These are phyloP conservation scores for Trichopria drosophilae DNA, from an alignment of 2,888 invertebrate genomes.

Conservation along the genomic window DNA sequence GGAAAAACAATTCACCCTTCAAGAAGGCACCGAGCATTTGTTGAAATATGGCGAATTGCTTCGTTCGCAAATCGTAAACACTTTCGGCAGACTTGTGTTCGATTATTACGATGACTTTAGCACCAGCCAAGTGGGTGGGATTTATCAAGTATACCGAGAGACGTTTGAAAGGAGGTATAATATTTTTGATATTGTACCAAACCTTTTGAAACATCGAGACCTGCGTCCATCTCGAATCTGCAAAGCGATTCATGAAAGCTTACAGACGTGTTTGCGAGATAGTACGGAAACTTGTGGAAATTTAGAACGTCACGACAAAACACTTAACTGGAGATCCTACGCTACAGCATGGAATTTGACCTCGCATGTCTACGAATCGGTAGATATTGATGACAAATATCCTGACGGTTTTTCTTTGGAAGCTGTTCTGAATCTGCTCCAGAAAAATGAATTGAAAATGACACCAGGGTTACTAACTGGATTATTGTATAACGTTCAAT, in stretches of 20 bases:
- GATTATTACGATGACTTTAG: conserved; percentile 42
- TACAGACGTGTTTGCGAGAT: conserved; percentile 33
- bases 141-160: conserved; percentile 37
- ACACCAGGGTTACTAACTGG: conserved; percentile 35
- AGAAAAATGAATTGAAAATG: conserved; percentile 22
- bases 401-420: conserved; percentile 32
- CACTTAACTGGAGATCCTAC: neutral
- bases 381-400: conserved; percentile 23
- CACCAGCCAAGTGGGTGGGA: conserved; percentile 35
- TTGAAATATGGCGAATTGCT: conserved; percentile 37
- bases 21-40: conserved; percentile 38
- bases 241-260: conserved; percentile 29
- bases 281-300: conserved; percentile 29
- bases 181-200: conserved; percentile 38
- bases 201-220: conserved; percentile 32
- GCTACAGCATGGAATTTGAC: conserved; percentile 10
- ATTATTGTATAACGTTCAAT: conserved; percentile 34
- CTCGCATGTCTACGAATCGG: conserved; percentile 19
- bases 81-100: conserved; percentile 41
- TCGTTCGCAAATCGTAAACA: conserved; percentile 37
- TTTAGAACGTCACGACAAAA: conserved; percentile 23
- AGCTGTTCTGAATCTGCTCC: conserved; percentile 26
- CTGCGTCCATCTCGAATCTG: conserved; percentile 37
- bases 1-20: conserved; percentile 28
- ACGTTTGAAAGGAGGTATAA: conserved; percentile 39